Evolutionary conservation across 2,797 vertebrate species (phyloP), one percentile per base, ranked within the genome.

Genomic region (Anas acuta): DNA sequence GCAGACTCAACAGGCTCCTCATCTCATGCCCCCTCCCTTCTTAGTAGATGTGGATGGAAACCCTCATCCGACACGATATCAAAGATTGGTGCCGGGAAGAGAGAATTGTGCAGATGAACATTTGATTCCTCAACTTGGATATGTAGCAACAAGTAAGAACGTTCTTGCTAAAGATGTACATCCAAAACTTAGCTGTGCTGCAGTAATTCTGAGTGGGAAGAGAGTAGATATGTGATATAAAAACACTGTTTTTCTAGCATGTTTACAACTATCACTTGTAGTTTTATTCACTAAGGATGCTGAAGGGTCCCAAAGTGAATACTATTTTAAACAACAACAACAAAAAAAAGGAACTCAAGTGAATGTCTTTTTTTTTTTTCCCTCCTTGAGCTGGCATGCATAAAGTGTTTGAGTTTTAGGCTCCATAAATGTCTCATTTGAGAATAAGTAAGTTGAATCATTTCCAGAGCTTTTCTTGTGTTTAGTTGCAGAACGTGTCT

Each of bases 21-120:
- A 99, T 93, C 99, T 99, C 78, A 99, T 99, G 99, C 99, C 99
- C 13, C 99, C 99, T n/a, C 99, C 99, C 3, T 99, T 99, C 97
- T 96, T 99, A 62, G 99, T 99, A 71, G 99, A 99, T 51, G 99
- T 99, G 67, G 99, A 99, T 95, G 99, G 99, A 88, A 99, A 99
- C 95, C 99, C 99, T 69, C 99, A 99, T 95, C 99, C 99, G 25
- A 99, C 98, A 81, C 98, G 98, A 87, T 99, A 98, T 92, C 99
- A 99, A 94, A 98, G 99, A 92, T 97, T 99, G 70, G 99, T 99
- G 35, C 99, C 99, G 30, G 99, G 99, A 37, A 98, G 99, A 93
- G 99, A 99, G 96, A 99, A 99, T 45, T 99, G 98, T 90, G 97
- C 99, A 66, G 98, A 99, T 47, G 98, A 99, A 51, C 99, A 99